Evolutionary conservation across 2,113 vertebrate species (phyloP), one percentile per base, ranked within the genome.

Genomic region (Anguilla japonica): DNA sequence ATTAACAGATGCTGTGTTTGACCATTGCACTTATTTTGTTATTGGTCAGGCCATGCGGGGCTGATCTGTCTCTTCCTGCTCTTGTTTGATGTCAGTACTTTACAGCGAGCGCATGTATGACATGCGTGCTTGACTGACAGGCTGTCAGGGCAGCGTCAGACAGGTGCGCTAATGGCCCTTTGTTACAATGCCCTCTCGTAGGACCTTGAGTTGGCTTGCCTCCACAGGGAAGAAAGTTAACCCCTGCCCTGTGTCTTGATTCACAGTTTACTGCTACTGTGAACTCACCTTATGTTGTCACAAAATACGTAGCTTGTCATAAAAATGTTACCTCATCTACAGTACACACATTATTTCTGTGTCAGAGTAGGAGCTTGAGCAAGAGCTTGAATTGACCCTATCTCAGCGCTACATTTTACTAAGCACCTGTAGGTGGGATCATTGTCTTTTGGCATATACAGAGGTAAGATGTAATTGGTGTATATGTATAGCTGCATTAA

Each of bases 401-500:
- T 80, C 46, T 80, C 34, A 20, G 53, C 22, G 43, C 75, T 85
- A 75, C 26, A 75, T 75, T 75, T 75, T 9, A 13, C 34, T 29
- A 46, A 56, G 71, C 84, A 41, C 56, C 57, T 41, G 84, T 85
- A 78, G 84, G 84, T 85, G 84, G 71, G 78, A 81, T 46, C 41
- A 43, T 41, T 41, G 40, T 81, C 41, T 43, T 41, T 46, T 9
- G 46, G 80, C n/a, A 79, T 22, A 39, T n/a, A 9, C 14, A 39
- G 78, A 34, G 14, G 41, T 8, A 16, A 26, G 15, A 43, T 81
- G 20, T 81, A 41, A 16, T 1, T 22, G 18, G 14, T 46, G 40
- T n/a, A n/a, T n/a, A n/a, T n/a, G n/a, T n/a, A n/a, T 46, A 7
- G n/a, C 16, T 75, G 71, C 26, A 53, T 46, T 40, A 16, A 26